Evolutionary conservation across 30 jellyfish, hydroid and myxozoan genomes (phyloP).

Genomic region (Pelagia noctiluca): DNA sequence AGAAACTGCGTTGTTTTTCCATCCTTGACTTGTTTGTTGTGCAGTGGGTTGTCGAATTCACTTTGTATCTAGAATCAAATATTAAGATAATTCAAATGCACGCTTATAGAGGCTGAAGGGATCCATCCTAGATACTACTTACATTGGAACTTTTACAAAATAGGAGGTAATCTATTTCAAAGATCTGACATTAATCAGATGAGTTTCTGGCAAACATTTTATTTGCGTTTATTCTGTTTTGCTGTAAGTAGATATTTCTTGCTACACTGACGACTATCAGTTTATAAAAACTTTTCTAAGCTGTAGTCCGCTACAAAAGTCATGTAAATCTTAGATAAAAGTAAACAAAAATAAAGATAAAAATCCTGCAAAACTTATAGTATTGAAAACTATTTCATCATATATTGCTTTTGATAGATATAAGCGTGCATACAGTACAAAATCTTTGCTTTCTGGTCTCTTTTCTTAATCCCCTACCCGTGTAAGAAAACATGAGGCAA

Average conservation of each 20-base stretch:
- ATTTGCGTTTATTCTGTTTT: background rate
- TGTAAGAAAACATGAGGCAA: too few species aligned
- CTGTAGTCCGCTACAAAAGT: too few species aligned
- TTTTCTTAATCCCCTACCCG: too few species aligned
- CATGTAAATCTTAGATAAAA: too few species aligned
- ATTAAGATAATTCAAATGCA: background rate
- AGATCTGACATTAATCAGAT: background rate
- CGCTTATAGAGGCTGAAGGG: background rate
- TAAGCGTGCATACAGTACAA: too few species aligned
- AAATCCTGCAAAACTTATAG: too few species aligned
- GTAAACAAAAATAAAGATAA: too few species aligned
- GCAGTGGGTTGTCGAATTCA: constrained; percentile 74
- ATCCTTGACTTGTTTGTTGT: constrained; percentile 68
- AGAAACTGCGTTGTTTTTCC: constrained; percentile 72
- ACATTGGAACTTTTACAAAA: background rate
- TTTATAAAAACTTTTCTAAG: too few species aligned
- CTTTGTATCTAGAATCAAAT: constrained; percentile 57
- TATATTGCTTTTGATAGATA: too few species aligned
- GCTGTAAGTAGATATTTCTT: background rate
- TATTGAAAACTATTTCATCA: too few species aligned
- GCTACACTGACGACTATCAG: too few species aligned
- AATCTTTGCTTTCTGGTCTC: too few species aligned
- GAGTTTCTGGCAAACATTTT: background rate
- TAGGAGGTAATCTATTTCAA: background rate
- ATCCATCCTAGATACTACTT: background rate